Evolutionary conservation across 2,888 invertebrate species (phyloP), one percentile per base, ranked within the genome.

Genomic region (Eugnorisma glareosa): DNA sequence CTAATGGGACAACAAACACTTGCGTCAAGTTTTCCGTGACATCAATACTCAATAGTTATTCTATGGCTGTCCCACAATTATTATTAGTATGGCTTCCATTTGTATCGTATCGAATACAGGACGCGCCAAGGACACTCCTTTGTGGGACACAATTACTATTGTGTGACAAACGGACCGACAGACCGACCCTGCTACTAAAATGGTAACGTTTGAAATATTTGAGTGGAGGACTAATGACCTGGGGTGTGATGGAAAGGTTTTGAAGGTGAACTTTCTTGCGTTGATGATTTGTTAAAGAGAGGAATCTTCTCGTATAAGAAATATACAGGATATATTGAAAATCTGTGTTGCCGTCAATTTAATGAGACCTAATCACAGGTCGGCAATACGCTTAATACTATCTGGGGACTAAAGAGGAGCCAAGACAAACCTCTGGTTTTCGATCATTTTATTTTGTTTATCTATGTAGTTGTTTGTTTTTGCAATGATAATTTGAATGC

Each of bases 71-170:
- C 48, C 59, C 59, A 81, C 64, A 74, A 77, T 75, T 67, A 75
- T 73, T 75, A 67, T 73, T 45, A 72, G 69, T 51, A 61, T 48
- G 59, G 61, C 31, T 28, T 31, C 66, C 75, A 73, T 81, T 67
- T 73, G 40, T 48, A 66, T 57, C 61, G 40, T 48, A 66, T 57
- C 61, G 74, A 69, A 83, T 76, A 72, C 78, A 82, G 87, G 84
- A 83, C 79, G 73, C 79, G 67, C 76, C 88, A 88, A 88, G 88
- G 88, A 74, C 85, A 40, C 70, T 67, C 86, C 85, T 84, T 88
- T 86, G 81, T 84, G 61, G 82, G 43, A 70, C 77, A 88, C 88
- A 88, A 88, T 88, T 48, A 88, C 88, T 88, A 88, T 88, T 48
- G 84, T n/a, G 28, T 68, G 70, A 75, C 83, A 75, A 83, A 79